phyloP scores from a whole-genome alignment of 2,888 invertebrate genomes.

The Acleris cristana region DNA sequence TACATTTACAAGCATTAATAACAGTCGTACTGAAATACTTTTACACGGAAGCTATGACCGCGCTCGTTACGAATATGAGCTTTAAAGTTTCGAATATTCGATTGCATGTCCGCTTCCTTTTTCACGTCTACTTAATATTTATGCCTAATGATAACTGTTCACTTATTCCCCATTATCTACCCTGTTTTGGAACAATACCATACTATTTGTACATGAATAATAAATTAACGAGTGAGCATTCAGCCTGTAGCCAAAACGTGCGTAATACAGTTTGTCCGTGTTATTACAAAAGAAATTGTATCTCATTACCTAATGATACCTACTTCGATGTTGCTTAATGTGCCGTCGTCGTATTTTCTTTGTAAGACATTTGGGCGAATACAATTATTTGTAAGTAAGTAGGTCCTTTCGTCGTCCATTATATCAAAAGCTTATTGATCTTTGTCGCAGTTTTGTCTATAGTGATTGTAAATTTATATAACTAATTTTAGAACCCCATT shows the following conservation, averaged over 20 bases:
- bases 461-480: too few relatives aligned
- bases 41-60: neutral
- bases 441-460: too few relatives aligned
- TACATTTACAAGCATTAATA: conserved; percentile 7
- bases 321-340: conserved; percentile 25
- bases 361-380: conserved; percentile 19
- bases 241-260: conserved; percentile 25
- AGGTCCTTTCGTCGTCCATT: conserved; percentile 2
- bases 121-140: conserved; percentile 33
- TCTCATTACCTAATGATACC: conserved; percentile 29
- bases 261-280: conserved; percentile 32
- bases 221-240: conserved; percentile 62
- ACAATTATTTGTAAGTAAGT: conserved; percentile 14
- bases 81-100: conserved; percentile 8
- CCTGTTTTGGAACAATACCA: conserved; percentile 52
- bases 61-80: neutral
- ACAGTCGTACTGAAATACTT: neutral
- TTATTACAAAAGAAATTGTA: conserved; percentile 35
- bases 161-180: conserved; percentile 53
- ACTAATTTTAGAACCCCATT: too few relatives aligned
- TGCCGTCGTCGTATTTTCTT: conserved; percentile 14
- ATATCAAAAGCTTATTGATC: conserved; percentile 7
- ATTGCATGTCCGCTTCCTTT: conserved; percentile 26
- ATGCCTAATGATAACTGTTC: conserved; percentile 49
- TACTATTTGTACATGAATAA: conserved; percentile 60